These are phyloP conservation scores for Erpetoichthys calabaricus DNA, from an alignment of 2,797 vertebrate species.

Conservation along the genomic window DNA sequence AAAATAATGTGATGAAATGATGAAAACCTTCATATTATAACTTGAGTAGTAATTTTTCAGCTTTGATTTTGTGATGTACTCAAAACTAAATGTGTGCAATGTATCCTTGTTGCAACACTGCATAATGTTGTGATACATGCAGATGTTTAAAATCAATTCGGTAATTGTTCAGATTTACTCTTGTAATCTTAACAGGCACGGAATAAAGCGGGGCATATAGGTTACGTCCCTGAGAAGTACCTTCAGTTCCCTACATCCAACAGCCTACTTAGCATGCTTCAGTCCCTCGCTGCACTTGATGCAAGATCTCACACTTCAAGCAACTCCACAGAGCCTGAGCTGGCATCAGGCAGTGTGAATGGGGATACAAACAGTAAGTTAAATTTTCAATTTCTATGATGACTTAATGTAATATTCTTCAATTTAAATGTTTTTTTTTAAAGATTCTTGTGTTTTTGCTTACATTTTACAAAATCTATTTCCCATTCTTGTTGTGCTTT, in stretches of 20 bases:
- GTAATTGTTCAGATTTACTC: too few relatives aligned
- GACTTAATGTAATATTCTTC: not conserved
- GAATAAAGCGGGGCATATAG: conserved; percentile 78
- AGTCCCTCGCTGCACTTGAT: conserved; percentile 76
- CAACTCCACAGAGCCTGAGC: conserved; percentile 73
- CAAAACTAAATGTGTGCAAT: too few relatives aligned
- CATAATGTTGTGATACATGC: too few relatives aligned
- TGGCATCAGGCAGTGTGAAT: conserved; percentile 56
- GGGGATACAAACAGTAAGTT: conserved; percentile 71
- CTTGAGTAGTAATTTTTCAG: too few relatives aligned
- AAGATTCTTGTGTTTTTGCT: conserved; percentile 12
- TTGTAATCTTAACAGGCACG: conserved; percentile 52
- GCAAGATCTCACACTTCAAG: conserved; percentile 82
- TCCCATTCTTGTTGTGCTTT: conserved; percentile 4
- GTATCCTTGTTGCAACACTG: too few relatives aligned
- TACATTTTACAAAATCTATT: conserved; percentile 6
- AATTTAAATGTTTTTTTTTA: not conserved
- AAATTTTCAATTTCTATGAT: not conserved
- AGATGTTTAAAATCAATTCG: too few relatives aligned
- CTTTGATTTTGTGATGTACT: too few relatives aligned
- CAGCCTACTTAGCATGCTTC: conserved; percentile 86
- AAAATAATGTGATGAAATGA: too few relatives aligned
- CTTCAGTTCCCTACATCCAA: conserved; percentile 83
- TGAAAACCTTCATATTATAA: too few relatives aligned
- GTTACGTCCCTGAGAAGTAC: conserved; percentile 92